Conservation (phyloP, 2,113 vertebrate genomes). For the Nansenia antarctica region DNA sequence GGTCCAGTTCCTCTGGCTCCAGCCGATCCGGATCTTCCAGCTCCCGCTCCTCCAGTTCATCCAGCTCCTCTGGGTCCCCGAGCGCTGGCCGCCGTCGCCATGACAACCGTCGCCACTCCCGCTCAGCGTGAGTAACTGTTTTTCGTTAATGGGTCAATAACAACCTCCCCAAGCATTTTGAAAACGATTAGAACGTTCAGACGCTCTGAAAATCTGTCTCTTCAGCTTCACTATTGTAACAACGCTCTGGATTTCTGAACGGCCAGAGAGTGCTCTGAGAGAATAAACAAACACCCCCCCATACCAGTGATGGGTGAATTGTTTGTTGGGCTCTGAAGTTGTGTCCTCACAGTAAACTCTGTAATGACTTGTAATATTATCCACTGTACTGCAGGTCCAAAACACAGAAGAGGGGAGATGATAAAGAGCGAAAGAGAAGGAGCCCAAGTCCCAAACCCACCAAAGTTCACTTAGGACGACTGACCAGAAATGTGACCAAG, state of each 20-base stretch:
- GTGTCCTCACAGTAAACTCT: neutral
- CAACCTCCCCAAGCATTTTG: too few species aligned
- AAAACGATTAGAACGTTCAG: too few species aligned
- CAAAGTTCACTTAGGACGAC: constrained; percentile 91
- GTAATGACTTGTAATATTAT: neutral
- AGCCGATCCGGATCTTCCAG: constrained; percentile 93
- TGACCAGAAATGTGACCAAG: constrained; percentile 97
- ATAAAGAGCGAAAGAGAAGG: constrained; percentile 91
- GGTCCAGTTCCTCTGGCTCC: constrained; percentile 94
- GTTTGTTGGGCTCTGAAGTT: neutral
- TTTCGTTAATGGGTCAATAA: too few species aligned
- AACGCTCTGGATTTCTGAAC: too few species aligned
- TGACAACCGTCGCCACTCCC: constrained; percentile 90
- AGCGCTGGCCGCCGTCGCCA: constrained; percentile 90
- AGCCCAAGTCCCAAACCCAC: constrained; percentile 94
- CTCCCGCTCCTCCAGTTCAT: constrained; percentile 92
- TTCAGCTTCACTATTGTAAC: too few species aligned
- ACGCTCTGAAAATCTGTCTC: too few species aligned
- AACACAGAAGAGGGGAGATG: constrained; percentile 92
- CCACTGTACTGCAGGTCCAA: constrained; percentile 81
- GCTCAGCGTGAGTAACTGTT: constrained; percentile 91
- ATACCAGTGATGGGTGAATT: neutral
- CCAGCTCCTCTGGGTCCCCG: constrained; percentile 92
- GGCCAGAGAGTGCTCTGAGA: too few species aligned
- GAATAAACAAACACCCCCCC: too few species aligned